Evolutionary conservation across 2,888 invertebrate genomes (phyloP).

Genomic region (Lordiphosa fenestrarum): DNA sequence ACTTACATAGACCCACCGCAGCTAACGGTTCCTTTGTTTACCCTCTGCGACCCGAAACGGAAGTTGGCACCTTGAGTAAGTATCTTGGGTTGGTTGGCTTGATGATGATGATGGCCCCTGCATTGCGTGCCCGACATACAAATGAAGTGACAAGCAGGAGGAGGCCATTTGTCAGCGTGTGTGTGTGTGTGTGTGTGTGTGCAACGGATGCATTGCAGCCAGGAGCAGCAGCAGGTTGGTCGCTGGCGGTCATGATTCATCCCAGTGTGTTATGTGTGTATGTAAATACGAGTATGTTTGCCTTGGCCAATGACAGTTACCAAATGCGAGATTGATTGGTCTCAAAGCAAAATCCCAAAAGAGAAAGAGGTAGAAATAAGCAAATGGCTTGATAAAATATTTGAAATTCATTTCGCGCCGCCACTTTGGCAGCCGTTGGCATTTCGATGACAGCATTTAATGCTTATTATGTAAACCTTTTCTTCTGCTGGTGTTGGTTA

Average conservation of each 20-base stretch:
- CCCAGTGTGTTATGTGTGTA: no score
- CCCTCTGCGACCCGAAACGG: slow-evolving; percentile 8
- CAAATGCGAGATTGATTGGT: slow-evolving; percentile 34
- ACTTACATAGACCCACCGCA: neutral
- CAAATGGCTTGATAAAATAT: slow-evolving; percentile 57
- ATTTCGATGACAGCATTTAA: slow-evolving; percentile 72
- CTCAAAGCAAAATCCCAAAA: slow-evolving; percentile 13
- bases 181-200: no score
- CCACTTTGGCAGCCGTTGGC: slow-evolving; percentile 45
- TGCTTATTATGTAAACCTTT: slow-evolving; percentile 59
- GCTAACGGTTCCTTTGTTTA: neutral
- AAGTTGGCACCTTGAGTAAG: slow-evolving; percentile 13
- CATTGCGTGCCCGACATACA: neutral
- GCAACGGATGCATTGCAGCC: no score
- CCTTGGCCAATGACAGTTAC: slow-evolving; percentile 25
- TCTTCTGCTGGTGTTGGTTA: neutral
- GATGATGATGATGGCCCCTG: neutral
- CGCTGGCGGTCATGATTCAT: no score
- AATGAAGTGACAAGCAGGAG: no score
- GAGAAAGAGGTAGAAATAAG: slow-evolving; percentile 34
- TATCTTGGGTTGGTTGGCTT: slow-evolving; percentile 14
- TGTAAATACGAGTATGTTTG: slow-evolving; percentile 14
- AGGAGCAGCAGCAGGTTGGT: no score
- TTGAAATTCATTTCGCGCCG: slow-evolving; percentile 67
- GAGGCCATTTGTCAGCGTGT: no score